Percentiles rank a stretch among this genome's conserved stretches.
These are phyloP conservation scores for Bombus superbus DNA, from an alignment of 1,140 invertebrate genomes.

Conservation along the genomic window DNA sequence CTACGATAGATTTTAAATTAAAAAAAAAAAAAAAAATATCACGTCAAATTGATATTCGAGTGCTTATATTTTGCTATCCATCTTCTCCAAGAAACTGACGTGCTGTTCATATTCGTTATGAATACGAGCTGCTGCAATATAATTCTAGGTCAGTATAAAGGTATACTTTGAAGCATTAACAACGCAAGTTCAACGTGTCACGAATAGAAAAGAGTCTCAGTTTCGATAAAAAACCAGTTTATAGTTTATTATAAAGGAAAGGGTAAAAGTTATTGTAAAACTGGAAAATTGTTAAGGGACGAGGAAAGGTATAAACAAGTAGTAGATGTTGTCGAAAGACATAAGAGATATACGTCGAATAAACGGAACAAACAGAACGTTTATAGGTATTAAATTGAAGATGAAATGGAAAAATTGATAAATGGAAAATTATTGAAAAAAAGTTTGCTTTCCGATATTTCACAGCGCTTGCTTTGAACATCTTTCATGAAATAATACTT, in stretches of 20 bases:
- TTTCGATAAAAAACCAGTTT: background rate
- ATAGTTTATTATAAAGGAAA: background rate
- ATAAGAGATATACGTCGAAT: background rate
- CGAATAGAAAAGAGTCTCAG: background rate
- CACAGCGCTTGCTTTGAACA: background rate
- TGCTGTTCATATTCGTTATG: background rate
- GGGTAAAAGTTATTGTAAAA: background rate
- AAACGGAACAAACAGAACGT: background rate
- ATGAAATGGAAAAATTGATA: background rate
- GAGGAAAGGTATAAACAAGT: background rate
- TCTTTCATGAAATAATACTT: background rate
- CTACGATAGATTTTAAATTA: background rate
- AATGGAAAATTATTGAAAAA: background rate
- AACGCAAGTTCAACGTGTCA: background rate
- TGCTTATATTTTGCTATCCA: background rate
- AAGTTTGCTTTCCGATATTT: background rate
- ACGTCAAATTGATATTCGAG: background rate
- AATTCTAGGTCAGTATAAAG: conserved; percentile 1
- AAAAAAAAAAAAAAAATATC: background rate
- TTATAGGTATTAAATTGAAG: background rate
- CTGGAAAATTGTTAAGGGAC: background rate
- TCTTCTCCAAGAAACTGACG: background rate
- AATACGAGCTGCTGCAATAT: background rate
- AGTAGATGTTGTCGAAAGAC: background rate
- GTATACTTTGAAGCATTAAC: background rate